These are phyloP conservation scores for Chaetophractus vellerosus DNA, from an alignment of 2,797 vertebrate genomes.

Conservation along the genomic window DNA sequence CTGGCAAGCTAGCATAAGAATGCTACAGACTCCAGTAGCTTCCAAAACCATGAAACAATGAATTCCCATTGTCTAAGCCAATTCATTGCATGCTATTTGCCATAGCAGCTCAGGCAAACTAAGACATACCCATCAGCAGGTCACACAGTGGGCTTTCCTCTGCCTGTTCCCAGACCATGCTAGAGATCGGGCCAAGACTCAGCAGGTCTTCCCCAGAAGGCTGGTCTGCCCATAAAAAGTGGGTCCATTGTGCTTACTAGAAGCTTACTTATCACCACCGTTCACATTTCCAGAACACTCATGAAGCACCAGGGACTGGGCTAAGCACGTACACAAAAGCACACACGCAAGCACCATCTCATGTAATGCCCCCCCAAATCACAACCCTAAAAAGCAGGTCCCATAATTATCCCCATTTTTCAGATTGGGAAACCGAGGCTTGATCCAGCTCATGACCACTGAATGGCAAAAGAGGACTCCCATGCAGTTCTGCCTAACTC, in stretches of 20 bases:
- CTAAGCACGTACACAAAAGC: not conserved
- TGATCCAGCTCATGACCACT: not conserved
- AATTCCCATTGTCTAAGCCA: no score
- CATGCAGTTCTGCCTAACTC: not conserved
- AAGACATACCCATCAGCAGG: no score
- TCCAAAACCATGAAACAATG: no score
- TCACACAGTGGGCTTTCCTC: fast-evolving
- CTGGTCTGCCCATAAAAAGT: not conserved
- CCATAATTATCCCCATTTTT: not conserved
- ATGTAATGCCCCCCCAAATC: not conserved
- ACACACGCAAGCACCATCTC: not conserved
- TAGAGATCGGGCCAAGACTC: not conserved
- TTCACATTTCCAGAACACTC: not conserved
- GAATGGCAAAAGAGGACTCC: fast-evolving
- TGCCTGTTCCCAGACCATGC: not conserved
- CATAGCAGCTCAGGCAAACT: no score
- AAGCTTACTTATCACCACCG: not conserved
- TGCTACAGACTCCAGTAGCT: no score
- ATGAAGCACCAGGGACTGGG: not conserved
- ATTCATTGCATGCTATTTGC: no score
- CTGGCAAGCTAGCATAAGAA: no score
- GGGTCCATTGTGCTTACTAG: not conserved
- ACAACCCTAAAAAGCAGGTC: not conserved
- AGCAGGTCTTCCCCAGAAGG: not conserved
- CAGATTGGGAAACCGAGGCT: not conserved